Evolutionary conservation across 2,113 vertebrate genomes (phyloP), one percentile per base, ranked within the genome.

Genomic region (Osmerus eperlanus): DNA sequence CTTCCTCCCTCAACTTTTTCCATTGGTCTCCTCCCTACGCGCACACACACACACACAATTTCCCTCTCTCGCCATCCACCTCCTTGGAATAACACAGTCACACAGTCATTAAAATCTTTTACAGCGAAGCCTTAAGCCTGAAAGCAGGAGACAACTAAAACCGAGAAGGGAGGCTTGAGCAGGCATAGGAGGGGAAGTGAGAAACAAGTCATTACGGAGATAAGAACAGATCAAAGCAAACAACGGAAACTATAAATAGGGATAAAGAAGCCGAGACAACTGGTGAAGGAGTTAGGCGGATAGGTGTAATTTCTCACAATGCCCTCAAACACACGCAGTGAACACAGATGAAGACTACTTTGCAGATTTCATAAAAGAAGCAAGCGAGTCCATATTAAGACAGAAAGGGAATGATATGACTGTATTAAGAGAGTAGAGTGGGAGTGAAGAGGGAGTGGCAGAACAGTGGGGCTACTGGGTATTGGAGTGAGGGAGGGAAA

Each of bases 1-100:
- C 74, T 25, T 36, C 64, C 66, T 71, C 63, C 78, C 68, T 29
- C 67, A 64, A 67, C 19, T 73, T 86, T 84, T 87, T 87, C 79
- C 83, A 79, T 21, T 63, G 67, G 59, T 74, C 66, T 58, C 29
- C 19, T 68, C 61, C 61, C 18, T 56, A 67, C 70, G 74, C 60
- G 71, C 55, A 60, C 56, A 56, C 21, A 60, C 60, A 67, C 19
- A 60, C n/a, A 18, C 21, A 66, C 76, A 59, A 77, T 68, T 70
- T 74, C 79, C 76, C 61, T 56, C n/a, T 23, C 67, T 23, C 67
- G 41, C 47, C 29, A n/a, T 67, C 32, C 60, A 47, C 76, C 53
- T 59, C 77, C 70, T 75, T 79, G 77, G 74, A 82, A 52, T 74
- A 81, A 66, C 74, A 72, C 56, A 55, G 19, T 77, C 69, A 78